A percentile compares a stretch with the other conserved stretches of the same genome.
Evolutionary conservation across 2,888 invertebrate genomes (phyloP).

Genomic region (Myopa tessellatipennis): DNA sequence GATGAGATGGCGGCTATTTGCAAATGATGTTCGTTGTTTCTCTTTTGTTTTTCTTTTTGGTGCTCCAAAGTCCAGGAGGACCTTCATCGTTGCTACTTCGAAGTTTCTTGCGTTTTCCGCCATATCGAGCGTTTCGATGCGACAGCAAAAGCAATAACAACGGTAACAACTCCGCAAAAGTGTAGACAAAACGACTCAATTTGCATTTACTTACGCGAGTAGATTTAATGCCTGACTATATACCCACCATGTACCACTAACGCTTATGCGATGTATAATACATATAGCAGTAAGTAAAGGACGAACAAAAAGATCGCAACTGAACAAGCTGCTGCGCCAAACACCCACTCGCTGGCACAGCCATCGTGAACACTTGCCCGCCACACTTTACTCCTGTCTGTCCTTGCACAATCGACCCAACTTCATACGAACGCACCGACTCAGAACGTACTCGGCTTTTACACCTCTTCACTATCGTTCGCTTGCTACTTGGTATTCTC

Average conservation of each 20-base stretch:
- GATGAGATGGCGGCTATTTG: too few species aligned
- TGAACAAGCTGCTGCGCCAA: neutral
- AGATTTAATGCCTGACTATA: neutral
- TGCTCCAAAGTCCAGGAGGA: neutral
- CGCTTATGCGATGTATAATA: neutral
- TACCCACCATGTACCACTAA: neutral
- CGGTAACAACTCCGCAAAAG: conserved; percentile 27
- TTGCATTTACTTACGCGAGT: conserved; percentile 19
- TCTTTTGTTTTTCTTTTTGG: too few species aligned
- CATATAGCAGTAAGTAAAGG: conserved; percentile 1
- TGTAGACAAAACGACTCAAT: conserved; percentile 32
- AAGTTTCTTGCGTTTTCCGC: neutral
- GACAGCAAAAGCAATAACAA: conserved; percentile 11
- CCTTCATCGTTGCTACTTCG: too few species aligned
- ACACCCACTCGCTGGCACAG: conserved; percentile 7
- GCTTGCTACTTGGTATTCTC: neutral
- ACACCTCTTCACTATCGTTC: neutral
- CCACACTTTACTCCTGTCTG: neutral
- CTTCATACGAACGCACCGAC: conserved; percentile 5
- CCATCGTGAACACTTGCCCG: neutral
- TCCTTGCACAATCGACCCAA: neutral
- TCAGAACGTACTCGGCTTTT: neutral
- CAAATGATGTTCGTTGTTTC: too few species aligned
- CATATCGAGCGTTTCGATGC: neutral
- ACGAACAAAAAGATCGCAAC: conserved; percentile 11